Evolutionary conservation across 2,113 vertebrate species (phyloP), one percentile per base, ranked within the genome.

Genomic region (Columba janthina): DNA sequence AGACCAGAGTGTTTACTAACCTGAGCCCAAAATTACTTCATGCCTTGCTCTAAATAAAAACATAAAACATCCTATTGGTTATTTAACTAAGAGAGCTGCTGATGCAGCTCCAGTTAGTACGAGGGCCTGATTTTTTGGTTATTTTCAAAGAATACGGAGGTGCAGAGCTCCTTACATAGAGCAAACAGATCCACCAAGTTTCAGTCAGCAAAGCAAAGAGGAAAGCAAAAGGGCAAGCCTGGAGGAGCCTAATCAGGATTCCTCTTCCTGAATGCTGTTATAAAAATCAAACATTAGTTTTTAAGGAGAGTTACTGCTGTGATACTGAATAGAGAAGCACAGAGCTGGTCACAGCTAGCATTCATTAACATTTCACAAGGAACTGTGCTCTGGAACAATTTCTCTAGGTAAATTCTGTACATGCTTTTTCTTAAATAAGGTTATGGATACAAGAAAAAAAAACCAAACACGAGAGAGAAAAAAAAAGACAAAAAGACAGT

Each of bases 1-100:
- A 91, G 77, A 31, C 53, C 38, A 0, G 80, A 65, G 70, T 77
- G 65, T 95, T 95, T 92, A 95, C 83, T 54, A 96, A 89, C 95
- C 88, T 26, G 58, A 93, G 50, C 92, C 54, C 77, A 95, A 57
- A 92, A 89, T 72, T 79, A 72, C 90, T 85, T 81, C 57, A 71
- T 75, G 84, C 65, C 57, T 42, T 31, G 38, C 53, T 79, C 88
- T 84, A 90, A 82, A 93, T 89, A 78, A 92, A 95, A 92, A 65
- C 86, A 82, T 54, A 90, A 76, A 75, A 2, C 36, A 78, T 31
- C 8, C 46, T 72, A 87, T 6, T 36, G n/a, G 80, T 90, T 79
- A 76, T 51, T 69, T 82, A 82, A 79, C 66, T 15, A 50, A 86
- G 31, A 44, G 66, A 65, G 72, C 53, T 75, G 88, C 38, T 61